Base-by-base conservation (phyloP, 1,140 invertebrate genomes). In the Pectinophora gossypiella region DNA sequence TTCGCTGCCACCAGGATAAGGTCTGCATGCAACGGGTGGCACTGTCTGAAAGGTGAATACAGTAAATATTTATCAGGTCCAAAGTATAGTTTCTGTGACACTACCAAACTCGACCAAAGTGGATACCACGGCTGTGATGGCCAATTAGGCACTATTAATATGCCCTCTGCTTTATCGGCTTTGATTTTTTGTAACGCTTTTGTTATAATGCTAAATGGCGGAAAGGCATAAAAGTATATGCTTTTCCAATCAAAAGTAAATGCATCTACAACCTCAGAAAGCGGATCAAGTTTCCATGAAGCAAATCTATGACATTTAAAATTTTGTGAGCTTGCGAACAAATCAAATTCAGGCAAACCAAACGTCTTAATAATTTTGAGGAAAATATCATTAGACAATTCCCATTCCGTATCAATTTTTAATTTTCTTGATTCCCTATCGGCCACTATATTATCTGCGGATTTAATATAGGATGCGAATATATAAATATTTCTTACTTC, bases 211-310 rank as follows among this genome's bases (percentile, higher is more conserved):
- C 50, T 15, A 20, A 52, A 52, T 18, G 40, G 50, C 3, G 42
- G 42, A 13, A 52, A 52, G 7, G 50, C 42, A 45, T 52, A 52
- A 35, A 52, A 52, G 4, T 35, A 19, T 22, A 51, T 2, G n/a
- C 7, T 13, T 19, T 19, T 2, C 50, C 40, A 52, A 35, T 43
- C 12, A 15, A 52, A 44, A 19, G 23, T 44, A 45, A 45, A 52
- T 7, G 50, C 50, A 35, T 52, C 42, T n/a, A 44, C 10, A 1
- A 45, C 20, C 19, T 52, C 21, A 1, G 42, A 27, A 13, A 35
- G 3, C 15, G 50, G 50, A 19, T 52, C 50, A 22, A 44, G 42
- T 35, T 52, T 44, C 50, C 42, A 52, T 52, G 40, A 52, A 18
- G 42, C 42, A 45, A 45, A 45, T 36, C 40, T 52, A 6, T 3